These are phyloP conservation scores for Trichechus manatus DNA, from an alignment of 2,113 vertebrate species.

Conservation along the genomic window DNA sequence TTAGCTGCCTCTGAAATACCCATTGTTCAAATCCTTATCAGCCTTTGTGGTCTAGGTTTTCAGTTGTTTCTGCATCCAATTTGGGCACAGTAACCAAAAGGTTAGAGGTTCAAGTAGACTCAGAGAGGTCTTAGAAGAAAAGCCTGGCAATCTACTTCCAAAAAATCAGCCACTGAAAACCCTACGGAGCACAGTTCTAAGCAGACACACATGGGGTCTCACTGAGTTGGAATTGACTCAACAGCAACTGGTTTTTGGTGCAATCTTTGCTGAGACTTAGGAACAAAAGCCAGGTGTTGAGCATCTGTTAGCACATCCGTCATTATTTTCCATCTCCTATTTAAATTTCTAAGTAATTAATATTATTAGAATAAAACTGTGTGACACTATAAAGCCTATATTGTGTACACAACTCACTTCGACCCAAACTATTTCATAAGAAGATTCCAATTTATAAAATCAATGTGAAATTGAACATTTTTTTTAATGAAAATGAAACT, in stretches of 20 bases:
- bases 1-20: background rate
- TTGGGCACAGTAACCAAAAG: background rate
- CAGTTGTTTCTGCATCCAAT: background rate
- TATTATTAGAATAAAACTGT: background rate
- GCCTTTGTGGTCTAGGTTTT: background rate
- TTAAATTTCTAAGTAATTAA: background rate
- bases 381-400: background rate
- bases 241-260: too few species aligned
- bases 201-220: background rate
- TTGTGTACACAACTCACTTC: background rate
- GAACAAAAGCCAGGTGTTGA: background rate
- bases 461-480: background rate
- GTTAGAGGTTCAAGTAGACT: background rate
- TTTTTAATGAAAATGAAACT: background rate
- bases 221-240: background rate
- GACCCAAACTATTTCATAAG: background rate
- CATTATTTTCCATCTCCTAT: background rate
- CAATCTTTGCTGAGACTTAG: background rate
- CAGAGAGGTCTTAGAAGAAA: background rate
- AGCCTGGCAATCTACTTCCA: background rate
- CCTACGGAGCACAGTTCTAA: background rate
- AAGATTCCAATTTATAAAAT: background rate
- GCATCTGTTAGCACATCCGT: background rate
- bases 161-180: background rate
- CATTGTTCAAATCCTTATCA: background rate